Evolutionary conservation across 2,797 vertebrate species (phyloP).

Genomic region (Urosaurus nigricauda): DNA sequence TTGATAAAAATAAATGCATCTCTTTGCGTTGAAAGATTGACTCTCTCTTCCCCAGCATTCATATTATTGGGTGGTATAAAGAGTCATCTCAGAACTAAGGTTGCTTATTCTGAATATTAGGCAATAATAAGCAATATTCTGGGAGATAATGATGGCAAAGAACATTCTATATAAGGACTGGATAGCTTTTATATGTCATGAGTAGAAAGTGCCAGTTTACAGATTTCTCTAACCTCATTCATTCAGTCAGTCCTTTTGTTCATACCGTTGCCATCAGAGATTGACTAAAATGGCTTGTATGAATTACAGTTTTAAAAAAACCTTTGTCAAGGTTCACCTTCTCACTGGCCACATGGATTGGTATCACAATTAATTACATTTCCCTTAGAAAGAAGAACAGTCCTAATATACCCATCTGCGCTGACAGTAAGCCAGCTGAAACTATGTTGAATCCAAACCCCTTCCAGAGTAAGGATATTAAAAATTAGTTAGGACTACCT

Average conservation of each 20-base stretch:
- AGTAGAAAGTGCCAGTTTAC: neutral
- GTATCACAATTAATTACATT: neutral
- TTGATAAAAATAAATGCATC: constrained; percentile 18
- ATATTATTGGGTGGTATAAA: neutral
- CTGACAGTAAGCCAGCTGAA: too few relatives aligned
- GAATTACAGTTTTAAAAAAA: neutral
- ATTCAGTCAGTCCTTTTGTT: neutral
- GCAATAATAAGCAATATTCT: neutral
- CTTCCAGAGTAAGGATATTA: too few relatives aligned
- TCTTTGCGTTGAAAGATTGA: neutral
- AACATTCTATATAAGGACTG: neutral
- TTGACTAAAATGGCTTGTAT: neutral
- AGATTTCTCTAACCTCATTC: neutral
- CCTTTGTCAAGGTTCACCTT: neutral
- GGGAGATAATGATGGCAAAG: neutral
- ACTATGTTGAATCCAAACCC: too few relatives aligned
- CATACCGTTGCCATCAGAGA: neutral
- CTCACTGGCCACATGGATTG: neutral
- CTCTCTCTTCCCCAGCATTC: neutral
- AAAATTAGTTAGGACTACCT: too few relatives aligned
- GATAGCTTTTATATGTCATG: neutral
- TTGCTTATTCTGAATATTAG: neutral
- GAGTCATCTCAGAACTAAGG: neutral
- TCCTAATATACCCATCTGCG: too few relatives aligned
- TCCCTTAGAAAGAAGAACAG: too few relatives aligned